Evolutionary conservation across 2,888 invertebrate species (phyloP).

Genomic region (Aphidoletes aphidimyza): DNA sequence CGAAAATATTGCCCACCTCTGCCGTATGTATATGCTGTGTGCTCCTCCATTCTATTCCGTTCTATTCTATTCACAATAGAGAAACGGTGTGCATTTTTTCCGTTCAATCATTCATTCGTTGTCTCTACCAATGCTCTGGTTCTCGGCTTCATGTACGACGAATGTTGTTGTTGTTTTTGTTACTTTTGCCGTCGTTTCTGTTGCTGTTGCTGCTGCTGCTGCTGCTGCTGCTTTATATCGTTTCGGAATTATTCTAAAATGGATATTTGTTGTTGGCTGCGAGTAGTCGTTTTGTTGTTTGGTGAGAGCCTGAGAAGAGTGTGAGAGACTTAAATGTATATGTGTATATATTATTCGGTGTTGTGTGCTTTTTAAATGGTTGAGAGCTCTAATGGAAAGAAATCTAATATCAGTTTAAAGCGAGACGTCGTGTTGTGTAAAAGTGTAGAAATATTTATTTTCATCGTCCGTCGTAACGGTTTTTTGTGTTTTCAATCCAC

Average conservation of each 20-base stretch:
- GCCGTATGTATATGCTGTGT: neutral
- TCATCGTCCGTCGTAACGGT: slow-evolving; percentile 49
- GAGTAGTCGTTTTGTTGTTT: slow-evolving; percentile 38
- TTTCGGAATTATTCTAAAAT: slow-evolving; percentile 51
- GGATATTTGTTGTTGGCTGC: slow-evolving; percentile 49
- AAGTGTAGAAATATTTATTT: slow-evolving; percentile 49
- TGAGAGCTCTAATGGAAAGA: slow-evolving; percentile 51
- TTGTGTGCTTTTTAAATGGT: slow-evolving; percentile 51
- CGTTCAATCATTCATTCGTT: slow-evolving; percentile 51
- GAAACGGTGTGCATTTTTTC: slow-evolving; percentile 51
- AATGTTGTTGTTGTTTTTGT: slow-evolving; percentile 49
- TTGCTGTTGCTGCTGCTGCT: neutral
- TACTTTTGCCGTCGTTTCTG: slow-evolving; percentile 26
- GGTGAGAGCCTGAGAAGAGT: slow-evolving; percentile 48
- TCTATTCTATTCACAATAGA: slow-evolving; percentile 44
- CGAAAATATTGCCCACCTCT: neutral
- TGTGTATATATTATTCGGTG: slow-evolving; percentile 51
- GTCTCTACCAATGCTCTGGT: slow-evolving; percentile 51
- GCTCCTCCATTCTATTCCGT: slow-evolving; percentile 1
- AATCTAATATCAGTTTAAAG: slow-evolving; percentile 53
- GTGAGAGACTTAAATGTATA: slow-evolving; percentile 51
- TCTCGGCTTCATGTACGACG: slow-evolving; percentile 45
- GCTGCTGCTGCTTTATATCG: slow-evolving; percentile 44
- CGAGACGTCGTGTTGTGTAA: slow-evolving; percentile 54
- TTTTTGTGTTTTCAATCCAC: slow-evolving; percentile 43